Evolutionary conservation across 2,113 vertebrate genomes (phyloP), one percentile per base, ranked within the genome.

Genomic region (Ochotona princeps): DNA sequence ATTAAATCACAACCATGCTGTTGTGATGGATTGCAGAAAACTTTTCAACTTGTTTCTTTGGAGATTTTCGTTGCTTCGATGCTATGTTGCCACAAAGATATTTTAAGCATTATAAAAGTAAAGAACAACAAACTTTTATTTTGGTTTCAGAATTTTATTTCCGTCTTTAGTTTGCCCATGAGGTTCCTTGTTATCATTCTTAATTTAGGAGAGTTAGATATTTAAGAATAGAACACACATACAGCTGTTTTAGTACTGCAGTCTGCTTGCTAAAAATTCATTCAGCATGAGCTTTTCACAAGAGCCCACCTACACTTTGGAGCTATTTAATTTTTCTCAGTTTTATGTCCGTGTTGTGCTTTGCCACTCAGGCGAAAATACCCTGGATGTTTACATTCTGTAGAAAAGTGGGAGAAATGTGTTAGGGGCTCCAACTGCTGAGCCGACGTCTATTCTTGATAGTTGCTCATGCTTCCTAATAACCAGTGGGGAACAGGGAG

Each of bases 221-320:
- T 85, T 95, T 96, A 97, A 97, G 96, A 97, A 97, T 94, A 94
- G 92, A 94, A 95, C 65, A 70, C 91, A 91, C 32, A 76, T 96
- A 87, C 87, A 94, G 51, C 65, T 13, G 44, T 80, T 90, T 89
- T 83, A 90, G 78, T 84, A 82, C 44, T 30, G 32, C 69, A 35
- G 49, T 93, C 86, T 93, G 85, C 94, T 95, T 96, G 93, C 96
- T 96, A 95, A 95, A 96, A 95, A 92, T 96, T 94, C 89, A 94
- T 94, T 93, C 95, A 96, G 91, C 82, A 88, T 84, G 51, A 63
- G 35, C 96, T 91, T 44, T 44, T 96, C 82, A 82, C 89, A 96
- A 83, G 78, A 94, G 47, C 69, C 96, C 93, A 96, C 96, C 91
- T 89, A 96, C 89, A 94, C 84, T 87, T 95, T 85, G 2, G 78